These are phyloP conservation scores for Falco punctatus DNA, from an alignment of 2,113 vertebrate species.

Conservation along the genomic window DNA sequence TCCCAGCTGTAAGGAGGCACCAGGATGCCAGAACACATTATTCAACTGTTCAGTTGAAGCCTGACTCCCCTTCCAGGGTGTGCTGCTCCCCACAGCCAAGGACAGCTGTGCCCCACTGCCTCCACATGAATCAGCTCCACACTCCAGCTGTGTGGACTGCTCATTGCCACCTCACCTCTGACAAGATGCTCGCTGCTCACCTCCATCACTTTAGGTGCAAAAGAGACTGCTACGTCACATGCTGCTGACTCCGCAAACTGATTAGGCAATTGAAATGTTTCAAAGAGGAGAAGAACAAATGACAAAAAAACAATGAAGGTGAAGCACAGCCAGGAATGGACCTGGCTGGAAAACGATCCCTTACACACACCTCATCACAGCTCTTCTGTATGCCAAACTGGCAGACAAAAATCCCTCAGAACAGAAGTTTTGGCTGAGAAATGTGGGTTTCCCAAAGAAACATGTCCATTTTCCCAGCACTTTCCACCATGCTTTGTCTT, in stretches of 20 bases:
- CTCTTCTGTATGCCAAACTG: background rate
- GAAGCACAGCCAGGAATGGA: background rate
- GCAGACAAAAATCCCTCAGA: background rate
- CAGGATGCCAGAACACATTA: background rate
- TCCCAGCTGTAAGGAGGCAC: background rate
- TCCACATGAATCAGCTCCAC: background rate
- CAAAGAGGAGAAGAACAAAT: constrained; percentile 13
- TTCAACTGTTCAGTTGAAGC: background rate
- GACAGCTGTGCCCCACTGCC: background rate
- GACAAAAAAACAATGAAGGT: constrained; percentile 8
- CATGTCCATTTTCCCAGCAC: background rate
- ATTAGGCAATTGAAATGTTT: background rate
- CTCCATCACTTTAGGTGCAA: rapidly evolving
- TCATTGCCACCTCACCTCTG: background rate
- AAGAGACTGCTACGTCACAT: background rate
- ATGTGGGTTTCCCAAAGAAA: background rate
- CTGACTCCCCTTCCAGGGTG: background rate
- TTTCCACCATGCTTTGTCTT: background rate
- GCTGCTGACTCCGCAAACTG: background rate
- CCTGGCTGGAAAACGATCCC: background rate
- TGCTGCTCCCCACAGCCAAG: background rate
- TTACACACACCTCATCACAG: background rate
- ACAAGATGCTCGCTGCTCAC: background rate
- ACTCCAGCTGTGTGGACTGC: background rate
- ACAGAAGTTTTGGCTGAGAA: background rate